Percentiles rank a stretch among this genome's conserved stretches.
Evolutionary conservation across 2,888 invertebrate species (phyloP).

Genomic region (Luperina nickerlii): DNA sequence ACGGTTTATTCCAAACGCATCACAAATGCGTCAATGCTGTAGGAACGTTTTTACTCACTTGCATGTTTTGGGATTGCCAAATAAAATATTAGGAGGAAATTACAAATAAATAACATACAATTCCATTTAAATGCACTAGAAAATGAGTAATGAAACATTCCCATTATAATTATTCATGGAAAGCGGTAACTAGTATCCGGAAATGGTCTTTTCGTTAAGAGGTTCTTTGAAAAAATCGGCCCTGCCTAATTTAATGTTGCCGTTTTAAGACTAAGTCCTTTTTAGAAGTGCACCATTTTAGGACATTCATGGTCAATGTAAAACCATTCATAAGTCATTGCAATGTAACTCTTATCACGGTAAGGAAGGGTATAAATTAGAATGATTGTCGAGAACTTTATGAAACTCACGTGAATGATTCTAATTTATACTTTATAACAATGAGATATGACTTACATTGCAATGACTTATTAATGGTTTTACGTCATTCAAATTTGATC

Average conservation of each 20-base stretch:
- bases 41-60: neutral
- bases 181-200: neutral
- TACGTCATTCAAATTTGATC: neutral
- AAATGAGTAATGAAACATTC: slow-evolving; percentile 1
- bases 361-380: neutral
- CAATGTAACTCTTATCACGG: neutral
- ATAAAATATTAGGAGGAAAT: slow-evolving; percentile 3
- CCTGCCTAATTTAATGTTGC: neutral
- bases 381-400: neutral
- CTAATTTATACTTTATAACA: neutral
- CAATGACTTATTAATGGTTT: neutral
- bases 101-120: neutral
- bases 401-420: neutral
- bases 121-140: neutral
- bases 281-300: neutral
- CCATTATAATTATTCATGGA: neutral
- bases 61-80: neutral
- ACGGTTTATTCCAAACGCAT: neutral
- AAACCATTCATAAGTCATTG: neutral
- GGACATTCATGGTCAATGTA: neutral
- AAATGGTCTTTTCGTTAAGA: neutral
- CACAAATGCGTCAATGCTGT: neutral
- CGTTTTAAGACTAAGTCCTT: neutral
- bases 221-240: neutral
- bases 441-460: neutral